These are phyloP conservation scores for Nymphalis polychloros DNA, from an alignment of 2,888 invertebrate species.

Conservation along the genomic window DNA sequence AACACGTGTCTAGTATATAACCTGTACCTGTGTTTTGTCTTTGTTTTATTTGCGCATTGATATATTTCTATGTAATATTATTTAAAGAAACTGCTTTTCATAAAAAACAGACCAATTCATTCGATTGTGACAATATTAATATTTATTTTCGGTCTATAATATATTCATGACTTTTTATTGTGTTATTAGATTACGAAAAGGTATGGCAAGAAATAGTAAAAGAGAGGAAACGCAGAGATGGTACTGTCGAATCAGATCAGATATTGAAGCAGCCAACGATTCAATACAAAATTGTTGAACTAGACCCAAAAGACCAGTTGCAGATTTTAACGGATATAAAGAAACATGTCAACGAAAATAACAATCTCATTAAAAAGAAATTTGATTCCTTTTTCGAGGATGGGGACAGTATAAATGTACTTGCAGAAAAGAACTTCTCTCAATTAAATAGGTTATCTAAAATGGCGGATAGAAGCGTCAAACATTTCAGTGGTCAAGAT, in stretches of 20 bases:
- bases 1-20: neutral
- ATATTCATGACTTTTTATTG: neutral
- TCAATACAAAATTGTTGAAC: slow-evolving; percentile 42
- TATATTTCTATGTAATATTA: slow-evolving; percentile 57
- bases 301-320: slow-evolving; percentile 64
- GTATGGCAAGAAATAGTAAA: slow-evolving; percentile 84
- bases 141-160: too few species aligned
- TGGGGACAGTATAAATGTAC: slow-evolving; percentile 61
- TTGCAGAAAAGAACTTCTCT: slow-evolving; percentile 75
- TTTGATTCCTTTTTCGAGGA: slow-evolving; percentile 55
- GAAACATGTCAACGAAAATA: slow-evolving; percentile 70
- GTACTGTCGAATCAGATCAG: slow-evolving; percentile 49
- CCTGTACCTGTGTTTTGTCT: neutral
- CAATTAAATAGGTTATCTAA: slow-evolving; percentile 73
- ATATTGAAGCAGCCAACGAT: slow-evolving; percentile 43
- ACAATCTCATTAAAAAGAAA: slow-evolving; percentile 71
- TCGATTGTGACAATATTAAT: too few species aligned
- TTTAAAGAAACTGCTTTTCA: too few species aligned
- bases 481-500: slow-evolving; percentile 67
- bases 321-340: slow-evolving; percentile 72
- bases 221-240: slow-evolving; percentile 82
- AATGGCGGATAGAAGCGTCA: slow-evolving; percentile 74
- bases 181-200: slow-evolving; percentile 81
- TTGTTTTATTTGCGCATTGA: slow-evolving; percentile 70
- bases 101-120: too few species aligned